Evolutionary conservation across 2,797 vertebrate genomes (phyloP).

Genomic region (Valencia hispanica): DNA sequence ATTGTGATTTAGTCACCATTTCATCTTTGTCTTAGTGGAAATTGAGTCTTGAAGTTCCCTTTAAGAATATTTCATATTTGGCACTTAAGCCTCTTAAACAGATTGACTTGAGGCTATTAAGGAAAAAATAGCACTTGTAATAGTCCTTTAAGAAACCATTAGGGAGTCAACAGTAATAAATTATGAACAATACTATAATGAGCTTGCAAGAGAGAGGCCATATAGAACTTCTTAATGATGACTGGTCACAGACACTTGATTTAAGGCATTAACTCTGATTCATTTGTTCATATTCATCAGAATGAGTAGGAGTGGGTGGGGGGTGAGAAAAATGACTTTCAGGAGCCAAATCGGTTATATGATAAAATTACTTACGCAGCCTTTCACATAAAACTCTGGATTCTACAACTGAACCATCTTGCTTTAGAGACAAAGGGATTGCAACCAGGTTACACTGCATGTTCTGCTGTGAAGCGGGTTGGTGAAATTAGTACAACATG

Average conservation of each 20-base stretch:
- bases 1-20: slow-evolving; percentile 28
- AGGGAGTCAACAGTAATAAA: slow-evolving; percentile 81
- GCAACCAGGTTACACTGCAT: slow-evolving; percentile 9
- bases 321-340: slow-evolving; percentile 64
- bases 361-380: slow-evolving; percentile 67
- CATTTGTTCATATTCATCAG: slow-evolving; percentile 83
- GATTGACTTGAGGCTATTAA: slow-evolving; percentile 73
- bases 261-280: slow-evolving; percentile 79
- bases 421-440: slow-evolving; percentile 16
- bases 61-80: slow-evolving; percentile 50
- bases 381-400: slow-evolving; percentile 48
- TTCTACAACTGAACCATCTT: slow-evolving; percentile 48
- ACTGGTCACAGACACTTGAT: slow-evolving; percentile 79
- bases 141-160: slow-evolving; percentile 81
- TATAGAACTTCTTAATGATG: slow-evolving; percentile 77
- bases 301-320: slow-evolving; percentile 39
- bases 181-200: slow-evolving; percentile 82
- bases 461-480: slow-evolving; percentile 27
- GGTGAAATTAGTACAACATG: slow-evolving; percentile 34
- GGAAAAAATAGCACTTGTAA: slow-evolving; percentile 72
- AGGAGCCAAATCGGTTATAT: slow-evolving; percentile 70
- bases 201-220: slow-evolving; percentile 69
- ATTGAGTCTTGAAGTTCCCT: slow-evolving; percentile 47
- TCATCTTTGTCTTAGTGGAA: slow-evolving; percentile 48
- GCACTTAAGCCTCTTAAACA: slow-evolving; percentile 57